Percentiles rank a stretch among this genome's conserved stretches.
phyloP scores from a whole-genome alignment of 2,888 invertebrate species.

The Trachelus stipa region DNA sequence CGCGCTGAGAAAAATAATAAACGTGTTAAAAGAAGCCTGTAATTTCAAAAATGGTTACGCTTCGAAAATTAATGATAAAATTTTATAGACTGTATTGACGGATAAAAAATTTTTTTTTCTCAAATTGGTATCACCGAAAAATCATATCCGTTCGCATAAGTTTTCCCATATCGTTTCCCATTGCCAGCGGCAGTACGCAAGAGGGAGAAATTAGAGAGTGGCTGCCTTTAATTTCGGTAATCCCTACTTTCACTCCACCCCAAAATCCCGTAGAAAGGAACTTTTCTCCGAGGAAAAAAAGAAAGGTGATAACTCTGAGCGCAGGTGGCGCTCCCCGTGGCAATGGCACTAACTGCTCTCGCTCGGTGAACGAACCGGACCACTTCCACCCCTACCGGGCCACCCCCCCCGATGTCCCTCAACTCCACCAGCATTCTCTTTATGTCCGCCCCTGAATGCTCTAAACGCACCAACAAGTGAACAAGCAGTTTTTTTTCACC shows the following conservation, averaged over 20 bases:
- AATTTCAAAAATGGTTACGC: background rate
- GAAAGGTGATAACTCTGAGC: constrained; percentile 51
- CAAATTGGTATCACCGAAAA: no score
- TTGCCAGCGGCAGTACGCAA: constrained; percentile 8
- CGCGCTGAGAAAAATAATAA: constrained; percentile 16
- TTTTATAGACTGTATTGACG: no score
- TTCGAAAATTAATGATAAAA: background rate
- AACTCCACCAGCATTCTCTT: background rate
- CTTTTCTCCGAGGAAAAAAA: constrained; percentile 23
- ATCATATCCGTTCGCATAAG: no score
- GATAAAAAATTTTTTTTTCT: no score
- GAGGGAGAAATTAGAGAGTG: constrained; percentile 28
- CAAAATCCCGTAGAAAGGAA: constrained; percentile 42
- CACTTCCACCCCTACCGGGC: background rate
- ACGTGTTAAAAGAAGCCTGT: constrained; percentile 5
- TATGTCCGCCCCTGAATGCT: no score
- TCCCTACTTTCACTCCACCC: constrained; percentile 37
- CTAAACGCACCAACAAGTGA: no score
- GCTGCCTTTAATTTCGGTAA: constrained; percentile 39
- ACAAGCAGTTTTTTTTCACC: background rate
- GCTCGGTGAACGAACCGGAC: background rate
- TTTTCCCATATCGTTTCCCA: no score
- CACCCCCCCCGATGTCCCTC: background rate
- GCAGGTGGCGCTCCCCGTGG: constrained; percentile 47
- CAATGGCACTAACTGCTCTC: constrained; percentile 37